Evolutionary conservation across 2,888 invertebrate species (phyloP).

Genomic region (Dyspetes luteomarginatus): DNA sequence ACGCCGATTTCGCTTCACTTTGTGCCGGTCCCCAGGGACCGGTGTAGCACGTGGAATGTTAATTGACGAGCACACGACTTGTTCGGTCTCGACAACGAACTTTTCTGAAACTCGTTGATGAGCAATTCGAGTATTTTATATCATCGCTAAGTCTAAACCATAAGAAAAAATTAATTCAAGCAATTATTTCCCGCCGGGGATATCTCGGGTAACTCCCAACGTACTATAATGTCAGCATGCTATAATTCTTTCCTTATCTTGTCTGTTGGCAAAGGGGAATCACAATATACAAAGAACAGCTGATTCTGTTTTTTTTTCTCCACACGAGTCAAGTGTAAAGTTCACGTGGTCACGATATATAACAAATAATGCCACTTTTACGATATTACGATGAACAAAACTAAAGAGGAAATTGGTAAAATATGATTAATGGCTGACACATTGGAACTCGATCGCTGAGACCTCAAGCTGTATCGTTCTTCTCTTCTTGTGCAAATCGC

Average conservation of each 20-base stretch:
- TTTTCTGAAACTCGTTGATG: not conserved
- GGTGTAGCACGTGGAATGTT: too few relatives aligned
- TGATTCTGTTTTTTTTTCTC: not conserved
- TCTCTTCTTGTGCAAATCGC: not conserved
- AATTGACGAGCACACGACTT: not conserved
- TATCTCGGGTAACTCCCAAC: conserved; percentile 11
- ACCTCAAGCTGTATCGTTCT: not conserved
- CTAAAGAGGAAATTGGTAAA: conserved; percentile 7
- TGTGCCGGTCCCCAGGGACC: not conserved
- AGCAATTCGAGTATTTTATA: not conserved
- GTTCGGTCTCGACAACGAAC: not conserved
- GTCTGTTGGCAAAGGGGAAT: not conserved
- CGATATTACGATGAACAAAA: conserved; percentile 4
- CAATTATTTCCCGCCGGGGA: not conserved
- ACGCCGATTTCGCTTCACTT: too few relatives aligned
- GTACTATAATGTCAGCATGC: not conserved
- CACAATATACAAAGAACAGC: not conserved
- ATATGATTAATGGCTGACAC: not conserved
- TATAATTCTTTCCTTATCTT: conserved; percentile 4
- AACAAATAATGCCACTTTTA: not conserved
- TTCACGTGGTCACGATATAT: not conserved
- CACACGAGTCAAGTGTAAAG: not conserved
- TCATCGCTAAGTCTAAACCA: too few relatives aligned
- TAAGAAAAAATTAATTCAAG: not conserved
- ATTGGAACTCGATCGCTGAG: not conserved